These are phyloP conservation scores for Drosophila cognata DNA, from an alignment of 2,888 invertebrate species.

Conservation along the genomic window DNA sequence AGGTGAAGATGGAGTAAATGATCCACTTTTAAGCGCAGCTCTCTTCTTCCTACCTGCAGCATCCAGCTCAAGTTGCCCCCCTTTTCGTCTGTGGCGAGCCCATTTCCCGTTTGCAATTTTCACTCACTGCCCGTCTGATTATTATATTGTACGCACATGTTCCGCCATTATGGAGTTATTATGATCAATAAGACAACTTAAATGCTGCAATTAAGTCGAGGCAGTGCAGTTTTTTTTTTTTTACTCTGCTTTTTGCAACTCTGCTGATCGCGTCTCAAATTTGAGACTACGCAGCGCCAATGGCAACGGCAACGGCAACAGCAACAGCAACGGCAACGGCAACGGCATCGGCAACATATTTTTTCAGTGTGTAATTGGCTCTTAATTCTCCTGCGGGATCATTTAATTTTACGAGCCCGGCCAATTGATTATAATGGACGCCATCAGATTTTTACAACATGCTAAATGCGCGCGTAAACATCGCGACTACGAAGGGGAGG, in stretches of 20 bases:
- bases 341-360: conserved; percentile 39
- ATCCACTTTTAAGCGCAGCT: conserved; percentile 63
- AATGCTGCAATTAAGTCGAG: conserved; percentile 85
- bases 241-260: conserved; percentile 36
- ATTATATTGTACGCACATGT: conserved; percentile 84
- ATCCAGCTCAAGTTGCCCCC: conserved; percentile 6
- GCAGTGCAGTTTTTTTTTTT: conserved; percentile 46
- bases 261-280: conserved; percentile 67
- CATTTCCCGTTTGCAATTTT: conserved; percentile 77
- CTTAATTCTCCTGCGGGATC: conserved; percentile 85
- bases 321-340: conserved; percentile 49
- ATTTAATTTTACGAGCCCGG: conserved; percentile 85
- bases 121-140: conserved; percentile 74
- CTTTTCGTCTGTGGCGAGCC: conserved; percentile 26
- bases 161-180: conserved; percentile 85
- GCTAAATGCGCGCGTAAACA: conserved; percentile 83
- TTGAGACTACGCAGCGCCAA: conserved; percentile 74
- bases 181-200: conserved; percentile 85
- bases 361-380: conserved; percentile 83
- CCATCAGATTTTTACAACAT: conserved; percentile 84
- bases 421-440: conserved; percentile 85
- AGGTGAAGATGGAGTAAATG: conserved; percentile 34
- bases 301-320: conserved; percentile 59
- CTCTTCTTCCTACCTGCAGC: conserved; percentile 8
- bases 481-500: conserved; percentile 38